Percentiles rank a stretch among this genome's conserved stretches.
phyloP scores from a whole-genome alignment of 2,113 vertebrate species.

The Cephalopterus ornatus region DNA sequence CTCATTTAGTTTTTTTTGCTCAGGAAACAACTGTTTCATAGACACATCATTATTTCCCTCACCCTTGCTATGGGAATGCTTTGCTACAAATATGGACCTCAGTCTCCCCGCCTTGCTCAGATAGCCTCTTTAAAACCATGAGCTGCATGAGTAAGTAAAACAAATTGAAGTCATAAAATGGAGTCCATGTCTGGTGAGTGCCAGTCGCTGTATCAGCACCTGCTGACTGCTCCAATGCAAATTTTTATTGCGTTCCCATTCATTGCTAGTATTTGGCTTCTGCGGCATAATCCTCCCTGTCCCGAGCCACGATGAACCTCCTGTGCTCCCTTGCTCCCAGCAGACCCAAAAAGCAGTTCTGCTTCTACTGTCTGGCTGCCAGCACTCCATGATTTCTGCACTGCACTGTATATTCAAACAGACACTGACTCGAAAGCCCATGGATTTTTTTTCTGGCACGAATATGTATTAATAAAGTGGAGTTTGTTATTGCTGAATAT shows the following conservation, averaged over 20 bases:
- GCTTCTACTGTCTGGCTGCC: background rate
- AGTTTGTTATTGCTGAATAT: background rate
- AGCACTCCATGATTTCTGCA: background rate
- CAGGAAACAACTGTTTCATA: background rate
- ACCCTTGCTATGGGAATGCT: background rate
- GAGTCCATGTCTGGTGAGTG: background rate
- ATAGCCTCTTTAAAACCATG: background rate
- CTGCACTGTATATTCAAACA: background rate
- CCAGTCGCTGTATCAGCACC: background rate
- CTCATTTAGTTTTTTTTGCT: rapidly evolving
- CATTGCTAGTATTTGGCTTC: background rate
- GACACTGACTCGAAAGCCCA: background rate
- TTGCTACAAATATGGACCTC: rapidly evolving
- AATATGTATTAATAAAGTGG: rapidly evolving
- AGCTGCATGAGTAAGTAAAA: background rate
- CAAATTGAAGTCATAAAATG: background rate
- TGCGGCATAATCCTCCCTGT: rapidly evolving
- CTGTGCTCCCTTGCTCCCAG: background rate
- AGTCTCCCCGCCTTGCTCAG: background rate
- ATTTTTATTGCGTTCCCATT: background rate
- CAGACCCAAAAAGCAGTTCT: background rate
- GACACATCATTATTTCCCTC: background rate
- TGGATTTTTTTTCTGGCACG: background rate
- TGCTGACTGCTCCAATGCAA: background rate
- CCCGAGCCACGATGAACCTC: background rate